Percentiles rank a stretch among this genome's conserved stretches.
Conservation (phyloP, 2,113 vertebrate species). For the Prionailurus bengalensis region DNA sequence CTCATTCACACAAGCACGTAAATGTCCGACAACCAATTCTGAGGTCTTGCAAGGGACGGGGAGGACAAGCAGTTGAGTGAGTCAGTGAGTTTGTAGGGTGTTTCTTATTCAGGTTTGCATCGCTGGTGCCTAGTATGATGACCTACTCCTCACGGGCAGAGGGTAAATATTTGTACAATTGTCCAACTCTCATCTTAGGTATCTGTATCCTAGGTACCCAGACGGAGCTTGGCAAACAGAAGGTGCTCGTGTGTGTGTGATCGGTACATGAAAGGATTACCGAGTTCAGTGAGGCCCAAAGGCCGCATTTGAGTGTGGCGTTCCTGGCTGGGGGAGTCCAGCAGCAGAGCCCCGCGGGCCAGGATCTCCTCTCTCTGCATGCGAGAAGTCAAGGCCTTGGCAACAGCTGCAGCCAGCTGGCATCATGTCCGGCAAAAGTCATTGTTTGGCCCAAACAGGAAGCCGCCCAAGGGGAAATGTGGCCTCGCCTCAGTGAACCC, state of each 20-base stretch:
- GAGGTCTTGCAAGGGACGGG: background rate
- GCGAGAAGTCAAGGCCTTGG: constrained; percentile 59
- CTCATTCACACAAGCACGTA: background rate
- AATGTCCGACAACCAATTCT: background rate
- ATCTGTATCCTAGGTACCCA: background rate
- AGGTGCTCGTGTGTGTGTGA: background rate
- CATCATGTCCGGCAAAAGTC: constrained; percentile 68
- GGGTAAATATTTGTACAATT: background rate
- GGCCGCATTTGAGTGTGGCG: background rate
- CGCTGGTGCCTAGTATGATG: no score
- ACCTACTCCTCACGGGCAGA: background rate
- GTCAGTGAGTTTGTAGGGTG: background rate
- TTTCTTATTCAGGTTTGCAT: background rate
- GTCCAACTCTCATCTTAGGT: accelerated
- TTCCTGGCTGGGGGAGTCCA: background rate
- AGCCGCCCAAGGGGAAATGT: constrained; percentile 77
- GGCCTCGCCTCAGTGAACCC: constrained; percentile 76
- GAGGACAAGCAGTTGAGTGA: background rate
- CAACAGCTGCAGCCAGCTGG: constrained; percentile 77
- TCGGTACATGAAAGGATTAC: background rate
- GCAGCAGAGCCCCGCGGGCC: background rate
- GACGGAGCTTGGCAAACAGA: background rate
- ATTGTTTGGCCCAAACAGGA: constrained; percentile 84
- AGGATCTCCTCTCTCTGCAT: background rate
- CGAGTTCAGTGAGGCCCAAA: background rate